A percentile compares a stretch with the other conserved stretches of the same genome.
Conservation (phyloP, 2,113 vertebrate species). For the Eudyptes chrysolophus region DNA sequence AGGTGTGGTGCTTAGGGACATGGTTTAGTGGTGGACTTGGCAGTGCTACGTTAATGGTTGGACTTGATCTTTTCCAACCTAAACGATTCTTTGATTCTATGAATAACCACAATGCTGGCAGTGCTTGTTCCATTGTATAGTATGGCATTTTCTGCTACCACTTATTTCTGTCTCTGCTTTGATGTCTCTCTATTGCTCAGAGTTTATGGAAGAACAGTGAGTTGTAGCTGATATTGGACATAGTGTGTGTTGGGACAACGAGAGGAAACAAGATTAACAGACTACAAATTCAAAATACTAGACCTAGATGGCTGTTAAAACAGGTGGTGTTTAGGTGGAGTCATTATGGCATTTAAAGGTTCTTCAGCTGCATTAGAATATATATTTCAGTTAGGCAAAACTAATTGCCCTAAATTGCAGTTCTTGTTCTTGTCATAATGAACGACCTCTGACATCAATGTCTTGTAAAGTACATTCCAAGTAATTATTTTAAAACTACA, state of each 20-base stretch:
- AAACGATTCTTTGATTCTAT: too few relatives aligned
- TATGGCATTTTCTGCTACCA: not conserved
- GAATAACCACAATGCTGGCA: not conserved
- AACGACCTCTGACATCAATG: not conserved
- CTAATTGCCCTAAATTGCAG: not conserved
- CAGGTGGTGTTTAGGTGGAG: not conserved
- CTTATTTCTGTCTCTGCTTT: not conserved
- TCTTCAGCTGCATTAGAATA: not conserved
- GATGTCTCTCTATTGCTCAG: not conserved
- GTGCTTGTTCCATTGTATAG: not conserved
- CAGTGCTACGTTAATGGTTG: not conserved
- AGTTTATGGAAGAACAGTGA: not conserved
- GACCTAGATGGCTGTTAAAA: not conserved
- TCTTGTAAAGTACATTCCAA: not conserved
- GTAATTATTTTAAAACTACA: not conserved
- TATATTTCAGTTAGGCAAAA: not conserved
- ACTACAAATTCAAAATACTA: not conserved
- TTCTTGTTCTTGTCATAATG: not conserved
- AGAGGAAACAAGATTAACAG: not conserved
- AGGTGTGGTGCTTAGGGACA: not conserved
- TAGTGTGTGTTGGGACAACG: not conserved
- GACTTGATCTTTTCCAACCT: not conserved
- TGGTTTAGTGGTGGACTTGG: too few relatives aligned
- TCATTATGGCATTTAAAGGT: not conserved
- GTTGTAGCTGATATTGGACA: not conserved